Conservation (phyloP, 35 echinoderm and acorn worm species). For the Ptychodera flava region DNA sequence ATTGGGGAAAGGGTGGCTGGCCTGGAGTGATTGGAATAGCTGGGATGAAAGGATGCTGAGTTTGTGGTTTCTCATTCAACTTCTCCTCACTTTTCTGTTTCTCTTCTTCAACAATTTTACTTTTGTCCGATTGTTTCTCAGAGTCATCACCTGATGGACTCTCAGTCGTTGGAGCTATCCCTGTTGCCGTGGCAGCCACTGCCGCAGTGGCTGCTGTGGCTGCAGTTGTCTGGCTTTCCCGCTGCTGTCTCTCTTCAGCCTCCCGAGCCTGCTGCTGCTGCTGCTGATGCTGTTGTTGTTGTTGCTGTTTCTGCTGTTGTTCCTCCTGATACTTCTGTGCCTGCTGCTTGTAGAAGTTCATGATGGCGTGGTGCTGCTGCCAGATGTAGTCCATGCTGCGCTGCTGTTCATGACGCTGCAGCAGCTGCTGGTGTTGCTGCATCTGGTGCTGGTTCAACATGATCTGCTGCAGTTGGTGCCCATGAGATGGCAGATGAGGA, state of each 20-base stretch:
- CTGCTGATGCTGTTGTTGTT: background rate
- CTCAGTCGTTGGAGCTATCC: background rate
- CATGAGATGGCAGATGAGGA: constrained; percentile 49
- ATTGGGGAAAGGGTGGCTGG: constrained; percentile 5
- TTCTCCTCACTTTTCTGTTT: background rate
- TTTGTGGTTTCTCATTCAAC: constrained; percentile 3
- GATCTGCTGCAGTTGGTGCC: constrained; percentile 21
- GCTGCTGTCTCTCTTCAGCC: background rate
- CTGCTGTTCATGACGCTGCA: background rate
- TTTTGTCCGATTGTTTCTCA: background rate
- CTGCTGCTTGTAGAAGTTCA: background rate
- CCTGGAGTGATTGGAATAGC: constrained; percentile 25
- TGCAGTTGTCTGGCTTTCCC: constrained; percentile 13
- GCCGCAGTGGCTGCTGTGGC: background rate
- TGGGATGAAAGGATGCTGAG: constrained; percentile 14
- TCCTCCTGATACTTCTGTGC: background rate
- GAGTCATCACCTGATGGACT: background rate
- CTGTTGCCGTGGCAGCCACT: background rate
- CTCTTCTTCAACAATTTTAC: background rate
- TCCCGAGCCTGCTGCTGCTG: background rate
- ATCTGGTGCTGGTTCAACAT: constrained; percentile 19
- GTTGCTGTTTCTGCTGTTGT: background rate
- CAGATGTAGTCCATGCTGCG: background rate
- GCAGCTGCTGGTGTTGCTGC: background rate
- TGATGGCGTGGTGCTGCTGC: background rate